Conservation (phyloP, 2,113 vertebrate genomes). For the Ovibos moschatus region DNA sequence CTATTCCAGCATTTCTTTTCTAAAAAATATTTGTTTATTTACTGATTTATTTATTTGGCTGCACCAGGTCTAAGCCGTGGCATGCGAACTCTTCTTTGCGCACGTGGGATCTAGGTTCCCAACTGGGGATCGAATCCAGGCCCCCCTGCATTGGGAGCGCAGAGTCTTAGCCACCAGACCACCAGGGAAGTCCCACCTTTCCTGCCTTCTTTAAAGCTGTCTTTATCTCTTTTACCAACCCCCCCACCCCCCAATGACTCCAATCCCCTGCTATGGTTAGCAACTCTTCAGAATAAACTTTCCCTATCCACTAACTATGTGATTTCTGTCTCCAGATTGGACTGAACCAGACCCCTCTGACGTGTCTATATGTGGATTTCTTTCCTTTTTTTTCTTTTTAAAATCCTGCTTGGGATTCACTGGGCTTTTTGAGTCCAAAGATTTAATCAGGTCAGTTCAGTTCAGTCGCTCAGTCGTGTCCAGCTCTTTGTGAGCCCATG, state of each 20-base stretch:
- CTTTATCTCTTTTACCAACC: neutral
- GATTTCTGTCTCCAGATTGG: neutral
- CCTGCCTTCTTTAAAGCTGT: neutral
- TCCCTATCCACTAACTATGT: neutral
- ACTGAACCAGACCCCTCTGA: neutral
- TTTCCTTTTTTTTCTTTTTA: neutral
- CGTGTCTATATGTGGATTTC: neutral
- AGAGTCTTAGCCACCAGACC: neutral
- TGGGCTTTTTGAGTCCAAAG: neutral
- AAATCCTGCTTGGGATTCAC: neutral
- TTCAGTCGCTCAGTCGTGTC: no score
- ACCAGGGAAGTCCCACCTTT: neutral
- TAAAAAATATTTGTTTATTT: neutral
- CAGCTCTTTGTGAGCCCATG: no score
- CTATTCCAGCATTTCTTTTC: neutral
- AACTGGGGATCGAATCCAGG: neutral
- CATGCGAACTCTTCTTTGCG: neutral
- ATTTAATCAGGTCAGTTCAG: neutral
- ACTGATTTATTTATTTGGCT: neutral
- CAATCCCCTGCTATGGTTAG: neutral
- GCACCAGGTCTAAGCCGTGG: neutral
- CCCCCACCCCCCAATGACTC: rapidly evolving
- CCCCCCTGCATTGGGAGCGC: neutral
- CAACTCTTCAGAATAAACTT: neutral
- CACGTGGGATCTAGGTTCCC: neutral